These are phyloP conservation scores for Otolemur crassicaudatus DNA, from an alignment of 2,797 vertebrate species.

Conservation along the genomic window DNA sequence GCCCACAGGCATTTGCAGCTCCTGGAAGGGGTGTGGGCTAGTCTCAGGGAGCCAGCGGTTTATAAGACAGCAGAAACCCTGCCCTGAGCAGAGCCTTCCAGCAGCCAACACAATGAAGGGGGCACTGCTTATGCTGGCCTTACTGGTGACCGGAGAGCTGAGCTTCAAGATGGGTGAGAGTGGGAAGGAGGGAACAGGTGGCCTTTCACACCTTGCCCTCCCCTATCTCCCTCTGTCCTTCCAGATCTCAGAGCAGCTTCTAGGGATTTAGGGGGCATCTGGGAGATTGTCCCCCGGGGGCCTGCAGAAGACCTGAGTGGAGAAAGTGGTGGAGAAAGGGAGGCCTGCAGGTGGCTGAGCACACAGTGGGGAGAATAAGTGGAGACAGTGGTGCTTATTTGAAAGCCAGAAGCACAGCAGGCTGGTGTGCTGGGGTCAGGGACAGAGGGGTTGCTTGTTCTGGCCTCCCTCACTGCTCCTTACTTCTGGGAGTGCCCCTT, in stretches of 20 bases:
- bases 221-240: not conserved
- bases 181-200: not conserved
- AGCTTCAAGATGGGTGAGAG: not conserved
- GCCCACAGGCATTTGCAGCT: not conserved
- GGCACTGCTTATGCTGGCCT: constrained; percentile 30
- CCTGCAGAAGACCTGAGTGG: not conserved
- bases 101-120: constrained; percentile 29
- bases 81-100: not conserved
- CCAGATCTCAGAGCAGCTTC: not conserved
- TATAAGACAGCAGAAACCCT: not conserved
- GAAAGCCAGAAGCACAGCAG: not conserved
- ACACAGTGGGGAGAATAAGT: no score
- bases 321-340: not conserved
- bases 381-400: no score
- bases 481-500: not conserved
- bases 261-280: not conserved
- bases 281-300: not conserved
- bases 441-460: not conserved
- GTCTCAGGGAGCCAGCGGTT: not conserved
- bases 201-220: not conserved
- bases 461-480: not conserved
- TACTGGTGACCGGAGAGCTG: constrained; percentile 39
- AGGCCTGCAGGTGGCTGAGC: not conserved
- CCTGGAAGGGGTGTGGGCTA: not conserved
- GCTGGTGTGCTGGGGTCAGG: not conserved